phyloP scores from a whole-genome alignment of 2,797 vertebrate genomes.

The Scolopax bukidnonensis region DNA sequence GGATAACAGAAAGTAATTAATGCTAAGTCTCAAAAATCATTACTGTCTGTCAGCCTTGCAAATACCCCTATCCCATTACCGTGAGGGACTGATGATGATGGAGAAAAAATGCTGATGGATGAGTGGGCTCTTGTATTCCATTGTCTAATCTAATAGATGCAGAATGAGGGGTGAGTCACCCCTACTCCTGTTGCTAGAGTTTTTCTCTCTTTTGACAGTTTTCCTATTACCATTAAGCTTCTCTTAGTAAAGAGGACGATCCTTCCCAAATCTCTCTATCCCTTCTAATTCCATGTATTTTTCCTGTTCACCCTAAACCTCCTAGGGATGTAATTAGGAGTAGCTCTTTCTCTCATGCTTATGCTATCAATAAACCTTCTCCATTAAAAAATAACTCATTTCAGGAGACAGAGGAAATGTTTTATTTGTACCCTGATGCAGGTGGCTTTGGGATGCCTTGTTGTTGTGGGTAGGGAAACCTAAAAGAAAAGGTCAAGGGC shows the following conservation, averaged over 20 bases:
- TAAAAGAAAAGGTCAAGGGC: neutral
- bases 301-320: neutral
- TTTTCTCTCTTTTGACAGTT: neutral
- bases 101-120: neutral
- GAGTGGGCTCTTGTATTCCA: neutral
- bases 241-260: neutral
- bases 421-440: neutral
- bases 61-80: neutral
- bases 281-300: neutral
- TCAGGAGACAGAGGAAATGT: neutral
- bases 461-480: neutral
- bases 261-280: neutral
- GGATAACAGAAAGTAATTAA: conserved; percentile 29
- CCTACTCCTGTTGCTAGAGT: neutral
- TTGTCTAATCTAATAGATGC: neutral
- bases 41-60: neutral
- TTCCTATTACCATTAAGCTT: neutral
- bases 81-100: neutral
- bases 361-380: neutral
- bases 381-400: neutral
- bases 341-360: neutral
- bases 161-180: neutral
- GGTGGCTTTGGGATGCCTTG: neutral
- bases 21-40: neutral
- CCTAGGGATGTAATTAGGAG: neutral